Conservation (phyloP, 2,797 vertebrate species). For the Anomalospiza imberbis region DNA sequence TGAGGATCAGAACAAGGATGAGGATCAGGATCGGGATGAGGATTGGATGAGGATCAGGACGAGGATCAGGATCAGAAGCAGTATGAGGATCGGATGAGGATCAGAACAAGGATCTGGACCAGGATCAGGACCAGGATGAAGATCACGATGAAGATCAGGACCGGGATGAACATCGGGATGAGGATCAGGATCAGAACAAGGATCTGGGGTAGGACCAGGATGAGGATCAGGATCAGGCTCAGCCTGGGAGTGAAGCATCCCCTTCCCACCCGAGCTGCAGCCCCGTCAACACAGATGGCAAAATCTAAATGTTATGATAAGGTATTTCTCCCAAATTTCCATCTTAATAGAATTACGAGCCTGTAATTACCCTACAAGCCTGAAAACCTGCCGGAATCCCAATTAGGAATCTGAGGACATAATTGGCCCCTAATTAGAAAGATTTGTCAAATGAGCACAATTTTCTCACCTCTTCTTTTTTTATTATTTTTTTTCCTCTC, state of each 20-base stretch:
- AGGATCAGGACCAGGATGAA: fast-evolving
- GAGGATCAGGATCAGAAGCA: fast-evolving
- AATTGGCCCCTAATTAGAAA: conserved; percentile 79
- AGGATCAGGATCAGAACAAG: fast-evolving
- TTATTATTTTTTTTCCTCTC: not conserved
- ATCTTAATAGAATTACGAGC: conserved; percentile 69
- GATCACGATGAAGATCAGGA: fast-evolving
- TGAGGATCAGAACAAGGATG: fast-evolving
- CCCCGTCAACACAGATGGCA: conserved; percentile 49
- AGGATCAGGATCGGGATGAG: fast-evolving
- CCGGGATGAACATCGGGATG: fast-evolving
- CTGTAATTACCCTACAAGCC: conserved; percentile 75
- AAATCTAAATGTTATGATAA: conserved; percentile 72
- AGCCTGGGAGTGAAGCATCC: not conserved
- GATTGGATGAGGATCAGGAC: fast-evolving
- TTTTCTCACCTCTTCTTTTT: conserved; percentile 56
- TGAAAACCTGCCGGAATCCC: conserved; percentile 75
- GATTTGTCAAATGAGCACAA: conserved; percentile 73
- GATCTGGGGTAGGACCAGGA: fast-evolving
- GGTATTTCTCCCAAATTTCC: conserved; percentile 68
- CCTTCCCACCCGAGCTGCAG: conserved; percentile 14
- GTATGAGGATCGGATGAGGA: fast-evolving
- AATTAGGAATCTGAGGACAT: conserved; percentile 74
- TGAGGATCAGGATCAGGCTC: not conserved
- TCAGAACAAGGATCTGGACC: fast-evolving